Evolutionary conservation across 2,888 invertebrate genomes (phyloP).

Genomic region (Disparrhopalites patrizii): DNA sequence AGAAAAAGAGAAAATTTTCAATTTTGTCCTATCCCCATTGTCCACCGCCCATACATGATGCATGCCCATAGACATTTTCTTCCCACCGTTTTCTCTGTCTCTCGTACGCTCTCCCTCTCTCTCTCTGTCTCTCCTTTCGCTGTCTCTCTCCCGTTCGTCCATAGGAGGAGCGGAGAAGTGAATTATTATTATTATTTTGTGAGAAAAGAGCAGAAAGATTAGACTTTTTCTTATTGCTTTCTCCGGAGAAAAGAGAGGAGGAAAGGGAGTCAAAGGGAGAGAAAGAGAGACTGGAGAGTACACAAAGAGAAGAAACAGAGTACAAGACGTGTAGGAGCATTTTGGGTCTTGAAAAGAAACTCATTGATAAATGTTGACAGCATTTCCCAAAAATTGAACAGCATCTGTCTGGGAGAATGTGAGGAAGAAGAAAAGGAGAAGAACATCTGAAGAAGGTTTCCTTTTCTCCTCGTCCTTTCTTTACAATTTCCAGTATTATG

Average conservation of each 20-base stretch:
- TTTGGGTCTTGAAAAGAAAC: conserved; percentile 24
- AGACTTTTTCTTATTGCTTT: not conserved
- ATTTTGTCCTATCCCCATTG: not conserved
- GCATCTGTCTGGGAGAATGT: too few relatives aligned
- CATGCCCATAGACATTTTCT: conserved; percentile 6
- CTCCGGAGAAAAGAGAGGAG: not conserved
- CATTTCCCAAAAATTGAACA: conserved; percentile 35
- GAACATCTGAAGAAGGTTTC: too few relatives aligned
- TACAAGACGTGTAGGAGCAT: too few relatives aligned
- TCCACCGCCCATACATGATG: too few relatives aligned
- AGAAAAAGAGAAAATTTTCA: not conserved
- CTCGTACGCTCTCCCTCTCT: not conserved
- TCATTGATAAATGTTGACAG: conserved; percentile 37
- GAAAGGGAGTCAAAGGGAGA: not conserved
- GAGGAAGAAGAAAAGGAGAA: too few relatives aligned
- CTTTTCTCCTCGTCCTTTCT: not conserved
- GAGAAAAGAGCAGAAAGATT: not conserved
- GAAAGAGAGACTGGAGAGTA: not conserved
- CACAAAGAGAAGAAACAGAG: not conserved
- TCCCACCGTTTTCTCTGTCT: not conserved
- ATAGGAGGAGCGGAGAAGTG: too few relatives aligned
- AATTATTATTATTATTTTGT: not conserved
- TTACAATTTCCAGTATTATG: not conserved
- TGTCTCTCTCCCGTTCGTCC: too few relatives aligned
- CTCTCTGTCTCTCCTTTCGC: too few relatives aligned